phyloP scores from a whole-genome alignment of 2,888 invertebrate genomes.

The Nephrotoma appendiculata region DNA sequence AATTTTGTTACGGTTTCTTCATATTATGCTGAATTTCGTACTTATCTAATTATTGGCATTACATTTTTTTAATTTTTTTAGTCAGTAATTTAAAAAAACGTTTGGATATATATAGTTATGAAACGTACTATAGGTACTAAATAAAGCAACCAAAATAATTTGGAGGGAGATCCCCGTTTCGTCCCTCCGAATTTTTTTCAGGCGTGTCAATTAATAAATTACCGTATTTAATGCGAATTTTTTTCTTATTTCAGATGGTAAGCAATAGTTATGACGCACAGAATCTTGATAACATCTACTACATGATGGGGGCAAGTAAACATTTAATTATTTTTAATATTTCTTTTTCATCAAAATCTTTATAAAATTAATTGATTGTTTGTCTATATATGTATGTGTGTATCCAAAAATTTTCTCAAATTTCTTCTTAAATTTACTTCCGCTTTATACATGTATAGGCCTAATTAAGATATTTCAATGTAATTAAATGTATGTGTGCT shows the following conservation, averaged over 20 bases:
- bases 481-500: not conserved
- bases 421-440: not conserved
- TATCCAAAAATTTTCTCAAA: not conserved
- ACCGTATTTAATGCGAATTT: not conserved
- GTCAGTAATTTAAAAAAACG: too few relatives aligned
- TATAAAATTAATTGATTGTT: not conserved
- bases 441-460: not conserved
- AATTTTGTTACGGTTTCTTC: too few relatives aligned
- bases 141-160: too few relatives aligned
- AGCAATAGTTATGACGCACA: not conserved
- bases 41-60: too few relatives aligned
- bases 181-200: too few relatives aligned
- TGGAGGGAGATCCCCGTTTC: too few relatives aligned
- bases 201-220: not conserved
- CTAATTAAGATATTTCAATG: not conserved
- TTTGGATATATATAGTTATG: too few relatives aligned
- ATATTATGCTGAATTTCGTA: too few relatives aligned
- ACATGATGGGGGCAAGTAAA: not conserved
- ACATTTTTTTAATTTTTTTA: too few relatives aligned
- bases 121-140: too few relatives aligned
- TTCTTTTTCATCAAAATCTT: not conserved
- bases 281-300: not conserved
- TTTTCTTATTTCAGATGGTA: not conserved
- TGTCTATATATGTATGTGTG: not conserved
- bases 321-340: not conserved